Evolutionary conservation across 2,113 vertebrate genomes (phyloP).

Genomic region (Paralichthys olivaceus): DNA sequence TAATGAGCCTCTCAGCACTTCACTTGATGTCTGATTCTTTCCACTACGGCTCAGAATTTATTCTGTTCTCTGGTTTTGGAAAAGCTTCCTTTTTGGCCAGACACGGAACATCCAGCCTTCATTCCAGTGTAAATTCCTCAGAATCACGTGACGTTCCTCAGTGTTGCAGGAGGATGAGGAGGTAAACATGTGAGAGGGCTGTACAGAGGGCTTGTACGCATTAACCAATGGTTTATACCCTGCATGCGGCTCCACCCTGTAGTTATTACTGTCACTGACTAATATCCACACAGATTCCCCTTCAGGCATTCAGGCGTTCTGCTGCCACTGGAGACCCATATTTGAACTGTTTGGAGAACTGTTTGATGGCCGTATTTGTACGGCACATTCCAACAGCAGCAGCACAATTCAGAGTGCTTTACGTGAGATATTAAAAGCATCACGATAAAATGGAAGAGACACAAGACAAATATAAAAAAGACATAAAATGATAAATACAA

Average conservation of each 20-base stretch:
- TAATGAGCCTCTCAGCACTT: conserved; percentile 52
- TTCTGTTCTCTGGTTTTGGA: conserved; percentile 58
- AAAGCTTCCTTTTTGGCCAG: conserved; percentile 57
- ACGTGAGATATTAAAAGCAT: too few relatives aligned
- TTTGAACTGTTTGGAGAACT: too few relatives aligned
- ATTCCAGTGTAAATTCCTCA: conserved; percentile 70
- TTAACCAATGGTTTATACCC: neutral
- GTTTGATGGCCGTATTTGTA: too few relatives aligned
- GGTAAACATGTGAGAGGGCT: conserved; percentile 46
- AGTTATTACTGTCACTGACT: neutral
- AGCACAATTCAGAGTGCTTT: too few relatives aligned
- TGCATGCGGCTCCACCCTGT: neutral
- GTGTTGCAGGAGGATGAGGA: conserved; percentile 6
- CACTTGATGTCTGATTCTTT: conserved; percentile 61
- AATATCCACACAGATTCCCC: neutral
- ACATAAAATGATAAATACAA: too few relatives aligned
- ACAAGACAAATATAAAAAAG: too few relatives aligned
- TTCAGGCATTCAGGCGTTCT: neutral
- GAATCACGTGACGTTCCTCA: conserved; percentile 38
- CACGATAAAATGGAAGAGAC: too few relatives aligned
- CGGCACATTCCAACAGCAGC: too few relatives aligned
- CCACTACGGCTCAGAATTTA: conserved; percentile 59
- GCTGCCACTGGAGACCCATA: neutral
- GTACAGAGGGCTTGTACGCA: neutral
- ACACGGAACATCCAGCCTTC: conserved; percentile 60